Evolutionary conservation across 2,113 vertebrate species (phyloP), one percentile per base, ranked within the genome.

Genomic region (Sylvia atricapilla): DNA sequence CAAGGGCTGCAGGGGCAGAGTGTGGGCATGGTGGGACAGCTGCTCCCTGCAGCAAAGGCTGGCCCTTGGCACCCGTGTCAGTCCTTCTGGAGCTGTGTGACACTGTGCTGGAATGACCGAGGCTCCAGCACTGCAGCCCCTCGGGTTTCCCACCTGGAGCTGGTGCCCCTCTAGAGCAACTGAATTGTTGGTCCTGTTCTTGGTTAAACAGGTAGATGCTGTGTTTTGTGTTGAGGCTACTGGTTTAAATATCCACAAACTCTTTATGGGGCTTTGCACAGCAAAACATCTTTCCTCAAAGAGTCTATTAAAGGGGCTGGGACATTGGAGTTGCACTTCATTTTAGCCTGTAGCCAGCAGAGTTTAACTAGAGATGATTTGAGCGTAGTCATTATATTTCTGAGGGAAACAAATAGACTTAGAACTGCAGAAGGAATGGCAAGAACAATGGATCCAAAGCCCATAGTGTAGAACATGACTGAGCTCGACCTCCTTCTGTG

Each of bases 401-500:
- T 59, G 67, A 79, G 62, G 31, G 44, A 52, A 89, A n/a, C 11
- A 72, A 72, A 39, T 13, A 30, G 46, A 39, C 73, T 78, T 7
- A 59, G 68, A 77, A 50, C 35, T 35, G 80, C 52, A 56, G 69
- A 46, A 67, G 58, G 23, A 70, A 15, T 0, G 0, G 60, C 22
- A 23, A 60, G n/a, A 55, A 35, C 1, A 11, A 53, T 12, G 69
- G 23, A 18, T 27, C 27, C 44, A 39, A 74, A 46, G 9, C 33
- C 18, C 14, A 22, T 9, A 19, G 2, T 11, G 13, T 6, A n/a
- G 53, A 35, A 43, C 13, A 3, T 9, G 44, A 30, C 12, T 0
- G 17, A 27, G 17, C 39, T 46, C 0, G 0, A 39, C 25, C 35
- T 64, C 41, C 60, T 77, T 47, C 16, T 1, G 4, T 76, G 46